Base-by-base conservation (phyloP, 2,888 invertebrate genomes). In the Agrilus mali region DNA sequence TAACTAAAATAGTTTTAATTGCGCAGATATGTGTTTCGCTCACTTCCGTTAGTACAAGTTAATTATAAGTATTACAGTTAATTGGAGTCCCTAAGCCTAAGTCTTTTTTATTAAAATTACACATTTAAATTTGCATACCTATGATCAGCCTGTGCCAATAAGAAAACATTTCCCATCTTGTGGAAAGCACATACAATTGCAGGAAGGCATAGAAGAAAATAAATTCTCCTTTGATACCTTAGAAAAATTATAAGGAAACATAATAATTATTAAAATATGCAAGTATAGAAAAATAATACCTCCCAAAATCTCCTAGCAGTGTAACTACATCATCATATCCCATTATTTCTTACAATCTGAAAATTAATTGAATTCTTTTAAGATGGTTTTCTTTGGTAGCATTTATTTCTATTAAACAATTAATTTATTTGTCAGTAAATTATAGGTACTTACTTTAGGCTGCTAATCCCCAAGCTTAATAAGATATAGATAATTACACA, bases 121-220 rank as follows among this genome's bases (percentile, higher is more conserved):
- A 10, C 10, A 27, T 27, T 27, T 10, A 7, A 27, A 10, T 27
- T 27, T 10, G 8, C 27, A 27, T 61, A 77, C 77, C 77, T 75
- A 58, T 77, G 73, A 45, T 75, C 65, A 44, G 80, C 75, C 64
- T 75, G 77, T 4, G 80, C 80, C 45, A 78, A 71, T 7, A 83
- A 66, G 59, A 84, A 83, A 1, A 82, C 81, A 45, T 80, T 80
- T 13, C 77, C 79, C 36, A 84, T 64, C 61, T 83, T 83, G 60
- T 83, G 82, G 53, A 84, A 78, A 38, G 82, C 82, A 61, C 81
- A 81, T 13, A 78, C 70, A 55, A 84, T 78, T 7, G 80, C 78
- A 15, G 83, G 82, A 38, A 83, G 66, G 55, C 82, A 81, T 36
- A 84, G 67, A 36, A 83, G 62, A 47, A 82, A 67, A 57, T 80